phyloP scores from a whole-genome alignment of 2,797 vertebrate species.

The Siniperca scherzeri region DNA sequence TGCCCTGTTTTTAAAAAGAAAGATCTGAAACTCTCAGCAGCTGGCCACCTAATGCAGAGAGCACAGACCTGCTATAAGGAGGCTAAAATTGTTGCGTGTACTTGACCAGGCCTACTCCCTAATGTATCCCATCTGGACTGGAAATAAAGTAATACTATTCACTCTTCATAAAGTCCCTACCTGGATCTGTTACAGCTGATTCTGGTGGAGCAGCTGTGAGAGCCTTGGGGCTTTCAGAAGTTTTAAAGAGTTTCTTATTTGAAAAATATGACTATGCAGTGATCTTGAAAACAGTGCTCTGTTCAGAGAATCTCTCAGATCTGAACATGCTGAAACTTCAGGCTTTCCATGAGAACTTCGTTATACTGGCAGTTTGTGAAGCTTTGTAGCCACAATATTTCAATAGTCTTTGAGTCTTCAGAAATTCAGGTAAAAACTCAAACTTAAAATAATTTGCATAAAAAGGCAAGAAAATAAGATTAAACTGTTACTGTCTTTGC shows the following conservation, averaged over 20 bases:
- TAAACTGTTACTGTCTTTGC: neutral
- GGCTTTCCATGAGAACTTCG: conserved; percentile 23
- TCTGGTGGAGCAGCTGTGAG: conserved; percentile 61
- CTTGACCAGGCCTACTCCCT: conserved; percentile 46
- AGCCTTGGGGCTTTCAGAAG: conserved; percentile 48
- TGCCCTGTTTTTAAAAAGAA: conserved; percentile 49
- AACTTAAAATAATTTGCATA: conserved; percentile 1
- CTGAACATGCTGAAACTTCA: conserved; percentile 46
- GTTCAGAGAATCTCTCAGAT: conserved; percentile 47
- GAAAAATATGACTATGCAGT: conserved; percentile 51
- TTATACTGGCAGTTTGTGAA: conserved; percentile 28
- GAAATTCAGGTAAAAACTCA: conserved; percentile 3
- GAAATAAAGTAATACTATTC: conserved; percentile 67
- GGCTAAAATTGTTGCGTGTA: conserved; percentile 29
- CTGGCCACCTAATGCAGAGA: conserved; percentile 52
- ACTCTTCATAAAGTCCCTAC: conserved; percentile 58
- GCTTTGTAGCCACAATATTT: conserved; percentile 42
- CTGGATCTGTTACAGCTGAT: conserved; percentile 65
- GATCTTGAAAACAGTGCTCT: conserved; percentile 43
- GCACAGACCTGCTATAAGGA: conserved; percentile 43
- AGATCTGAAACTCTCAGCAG: conserved; percentile 64
- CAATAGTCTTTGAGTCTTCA: conserved; percentile 2
- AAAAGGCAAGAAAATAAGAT: conserved; percentile 4
- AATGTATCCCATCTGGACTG: conserved; percentile 77
- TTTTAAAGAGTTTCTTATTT: conserved; percentile 47